Percentiles rank a stretch among this genome's conserved stretches.
Conservation (phyloP, 2,888 invertebrate genomes). For the Pantelozetes paolii region DNA sequence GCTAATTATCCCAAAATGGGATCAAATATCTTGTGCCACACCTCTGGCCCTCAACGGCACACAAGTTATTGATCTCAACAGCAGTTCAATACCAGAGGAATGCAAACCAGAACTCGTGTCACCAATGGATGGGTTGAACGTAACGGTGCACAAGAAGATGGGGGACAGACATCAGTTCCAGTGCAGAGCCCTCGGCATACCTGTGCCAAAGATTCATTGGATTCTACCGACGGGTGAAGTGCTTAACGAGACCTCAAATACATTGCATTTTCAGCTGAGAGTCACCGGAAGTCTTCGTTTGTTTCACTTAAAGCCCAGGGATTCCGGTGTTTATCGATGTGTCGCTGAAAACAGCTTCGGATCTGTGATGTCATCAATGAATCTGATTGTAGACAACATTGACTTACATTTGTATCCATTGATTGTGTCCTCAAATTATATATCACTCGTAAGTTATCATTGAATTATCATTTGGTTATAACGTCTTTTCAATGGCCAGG, state of each 20-base stretch:
- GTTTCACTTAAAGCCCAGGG: slow-evolving; percentile 50
- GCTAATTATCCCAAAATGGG: background rate
- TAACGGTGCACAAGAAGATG: slow-evolving; percentile 44
- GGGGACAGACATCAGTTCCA: slow-evolving; percentile 48
- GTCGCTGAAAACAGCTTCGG: slow-evolving; percentile 52
- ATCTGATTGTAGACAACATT: slow-evolving; percentile 52
- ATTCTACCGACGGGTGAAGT: slow-evolving; percentile 52
- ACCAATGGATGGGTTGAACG: slow-evolving; percentile 35
- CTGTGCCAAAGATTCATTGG: slow-evolving; percentile 54
- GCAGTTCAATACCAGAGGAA: slow-evolving; percentile 47
- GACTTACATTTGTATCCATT: slow-evolving; percentile 52
- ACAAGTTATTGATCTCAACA: slow-evolving; percentile 49
- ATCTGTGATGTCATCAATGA: slow-evolving; percentile 50
- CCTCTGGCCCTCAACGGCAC: slow-evolving; percentile 49
- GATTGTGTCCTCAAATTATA: slow-evolving; percentile 52
- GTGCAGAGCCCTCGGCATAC: slow-evolving; percentile 55
- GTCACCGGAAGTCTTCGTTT: slow-evolving; percentile 50
- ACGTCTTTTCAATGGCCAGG: background rate
- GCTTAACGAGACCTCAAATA: slow-evolving; percentile 51
- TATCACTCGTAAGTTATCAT: slow-evolving; percentile 50
- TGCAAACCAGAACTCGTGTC: slow-evolving; percentile 48
- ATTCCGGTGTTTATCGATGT: slow-evolving; percentile 55
- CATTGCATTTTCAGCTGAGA: slow-evolving; percentile 49
- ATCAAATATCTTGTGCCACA: slow-evolving; percentile 48
- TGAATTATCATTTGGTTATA: background rate